Conservation (phyloP, 2,113 vertebrate genomes). For the Seriola dumerili region DNA sequence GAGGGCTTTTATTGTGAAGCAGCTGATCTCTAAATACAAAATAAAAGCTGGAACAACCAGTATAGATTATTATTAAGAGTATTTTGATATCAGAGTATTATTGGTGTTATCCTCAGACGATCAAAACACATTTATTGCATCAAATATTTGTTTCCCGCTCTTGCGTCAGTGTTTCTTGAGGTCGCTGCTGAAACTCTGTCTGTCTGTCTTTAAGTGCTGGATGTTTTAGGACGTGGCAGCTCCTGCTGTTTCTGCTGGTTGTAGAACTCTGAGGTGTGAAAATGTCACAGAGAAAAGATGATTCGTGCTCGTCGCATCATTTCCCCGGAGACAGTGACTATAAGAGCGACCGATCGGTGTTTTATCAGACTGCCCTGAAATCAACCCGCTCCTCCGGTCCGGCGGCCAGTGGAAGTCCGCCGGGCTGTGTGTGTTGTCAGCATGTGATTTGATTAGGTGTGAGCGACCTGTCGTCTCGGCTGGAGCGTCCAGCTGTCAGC, state of each 20-base stretch:
- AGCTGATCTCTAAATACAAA: too few species aligned
- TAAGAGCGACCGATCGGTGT: background rate
- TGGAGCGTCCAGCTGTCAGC: too few species aligned
- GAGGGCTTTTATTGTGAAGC: constrained; percentile 15
- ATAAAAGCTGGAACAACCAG: background rate
- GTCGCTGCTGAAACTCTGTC: background rate
- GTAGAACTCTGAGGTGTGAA: constrained; percentile 19
- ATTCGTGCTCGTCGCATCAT: background rate
- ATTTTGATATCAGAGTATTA: background rate
- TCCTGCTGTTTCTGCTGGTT: background rate
- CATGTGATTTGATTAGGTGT: too few species aligned
- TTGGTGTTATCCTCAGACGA: background rate
- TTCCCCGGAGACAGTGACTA: background rate
- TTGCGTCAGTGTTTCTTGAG: constrained; percentile 13
- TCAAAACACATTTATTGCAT: too few species aligned
- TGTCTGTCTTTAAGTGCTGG: background rate
- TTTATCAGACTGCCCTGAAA: too few species aligned
- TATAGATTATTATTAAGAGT: background rate
- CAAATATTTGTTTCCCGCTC: background rate
- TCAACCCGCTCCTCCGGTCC: too few species aligned
- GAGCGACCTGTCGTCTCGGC: too few species aligned
- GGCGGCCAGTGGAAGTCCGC: too few species aligned
- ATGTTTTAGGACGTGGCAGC: constrained; percentile 1
- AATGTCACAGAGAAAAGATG: constrained; percentile 22
- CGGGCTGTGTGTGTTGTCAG: too few species aligned